Evolutionary conservation across 2,888 invertebrate genomes (phyloP).

Genomic region (Cheilosia impressa): DNA sequence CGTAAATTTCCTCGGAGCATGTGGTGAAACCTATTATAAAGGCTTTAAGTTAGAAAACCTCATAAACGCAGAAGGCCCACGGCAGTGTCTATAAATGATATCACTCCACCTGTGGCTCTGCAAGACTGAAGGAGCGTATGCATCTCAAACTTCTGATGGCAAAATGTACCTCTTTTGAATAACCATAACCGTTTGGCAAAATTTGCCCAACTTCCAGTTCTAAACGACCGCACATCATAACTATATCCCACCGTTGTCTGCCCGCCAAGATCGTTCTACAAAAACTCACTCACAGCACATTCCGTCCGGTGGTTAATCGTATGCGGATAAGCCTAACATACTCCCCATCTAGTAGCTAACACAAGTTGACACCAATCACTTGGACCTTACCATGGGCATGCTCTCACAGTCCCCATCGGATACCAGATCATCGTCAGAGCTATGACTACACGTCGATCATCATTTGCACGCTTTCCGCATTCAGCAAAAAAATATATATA

Average conservation of each 20-base stretch:
- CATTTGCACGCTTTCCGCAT: conserved; percentile 67
- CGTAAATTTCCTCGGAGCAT: too few species aligned
- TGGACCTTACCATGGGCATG: conserved; percentile 59
- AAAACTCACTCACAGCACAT: neutral
- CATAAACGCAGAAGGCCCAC: too few species aligned
- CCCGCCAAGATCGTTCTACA: neutral
- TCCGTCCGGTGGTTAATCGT: conserved; percentile 28
- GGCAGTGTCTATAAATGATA: neutral
- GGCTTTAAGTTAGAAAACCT: too few species aligned
- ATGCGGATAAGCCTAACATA: conserved; percentile 41
- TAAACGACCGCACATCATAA: conserved; percentile 15
- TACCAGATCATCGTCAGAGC: conserved; percentile 3
- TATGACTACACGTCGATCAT: conserved; percentile 64
- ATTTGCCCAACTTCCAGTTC: neutral
- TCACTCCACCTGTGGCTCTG: neutral
- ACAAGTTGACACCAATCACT: conserved; percentile 63
- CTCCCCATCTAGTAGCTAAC: conserved; percentile 41
- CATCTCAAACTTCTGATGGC: neutral
- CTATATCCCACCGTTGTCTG: conserved; percentile 1
- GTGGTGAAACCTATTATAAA: too few species aligned
- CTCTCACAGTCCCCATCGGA: conserved; percentile 57
- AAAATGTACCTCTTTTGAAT: neutral
- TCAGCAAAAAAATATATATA: conserved; percentile 21
- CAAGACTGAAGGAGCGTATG: neutral
- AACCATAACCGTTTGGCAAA: neutral